A percentile compares a stretch with the other conserved stretches of the same genome.
Conservation (phyloP, 2,113 vertebrate genomes). For the Tiliqua scincoides region DNA sequence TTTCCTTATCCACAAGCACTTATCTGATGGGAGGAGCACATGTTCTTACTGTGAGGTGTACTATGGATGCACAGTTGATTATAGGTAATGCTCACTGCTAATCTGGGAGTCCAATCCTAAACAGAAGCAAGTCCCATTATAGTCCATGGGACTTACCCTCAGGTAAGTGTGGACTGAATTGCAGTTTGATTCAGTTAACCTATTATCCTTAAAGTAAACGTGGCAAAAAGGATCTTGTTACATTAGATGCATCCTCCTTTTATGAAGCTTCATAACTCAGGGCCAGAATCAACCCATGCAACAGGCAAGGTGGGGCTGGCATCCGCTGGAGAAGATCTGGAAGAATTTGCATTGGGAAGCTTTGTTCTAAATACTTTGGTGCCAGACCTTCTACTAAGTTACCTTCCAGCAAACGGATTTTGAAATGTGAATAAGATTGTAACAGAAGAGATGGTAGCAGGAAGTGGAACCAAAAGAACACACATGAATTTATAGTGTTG, state of each 20-base stretch:
- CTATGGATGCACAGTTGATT: neutral
- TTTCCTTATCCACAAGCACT: neutral
- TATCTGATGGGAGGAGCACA: neutral
- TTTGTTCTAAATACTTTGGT: neutral
- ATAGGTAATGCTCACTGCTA: too few relatives aligned
- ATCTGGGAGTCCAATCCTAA: too few relatives aligned
- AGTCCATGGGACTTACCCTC: too few relatives aligned
- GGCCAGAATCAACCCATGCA: neutral
- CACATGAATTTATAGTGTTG: neutral
- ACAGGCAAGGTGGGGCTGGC: neutral
- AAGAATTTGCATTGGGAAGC: neutral
- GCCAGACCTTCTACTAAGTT: neutral
- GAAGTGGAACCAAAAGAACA: neutral
- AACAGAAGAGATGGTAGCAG: neutral
- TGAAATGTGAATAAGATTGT: neutral
- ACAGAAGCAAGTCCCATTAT: too few relatives aligned
- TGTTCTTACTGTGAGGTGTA: neutral
- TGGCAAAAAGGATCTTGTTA: neutral
- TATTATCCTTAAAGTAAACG: neutral
- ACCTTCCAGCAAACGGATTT: neutral
- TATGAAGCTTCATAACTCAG: neutral
- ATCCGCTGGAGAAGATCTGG: neutral
- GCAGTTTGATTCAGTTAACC: neutral
- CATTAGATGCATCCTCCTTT: neutral
- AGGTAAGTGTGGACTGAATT: too few relatives aligned